Conservation (phyloP, 2,113 vertebrate genomes). For the Malaclemys terrapin region DNA sequence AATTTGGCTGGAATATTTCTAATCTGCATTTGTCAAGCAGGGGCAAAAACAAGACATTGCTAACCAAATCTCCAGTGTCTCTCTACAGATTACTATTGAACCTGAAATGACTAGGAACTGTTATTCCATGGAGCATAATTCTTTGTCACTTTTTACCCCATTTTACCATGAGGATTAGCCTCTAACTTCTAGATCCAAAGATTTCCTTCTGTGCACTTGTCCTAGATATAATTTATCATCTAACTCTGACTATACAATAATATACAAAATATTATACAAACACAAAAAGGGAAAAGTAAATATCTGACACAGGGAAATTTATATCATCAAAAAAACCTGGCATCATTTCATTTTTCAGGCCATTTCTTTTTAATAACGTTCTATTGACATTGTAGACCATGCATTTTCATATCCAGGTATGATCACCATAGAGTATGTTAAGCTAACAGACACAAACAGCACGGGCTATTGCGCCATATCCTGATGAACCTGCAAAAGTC, state of each 20-base stretch:
- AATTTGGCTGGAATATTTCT: neutral
- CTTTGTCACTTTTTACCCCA: fast-evolving
- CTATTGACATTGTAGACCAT: neutral
- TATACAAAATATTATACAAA: neutral
- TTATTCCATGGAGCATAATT: fast-evolving
- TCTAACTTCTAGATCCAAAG: neutral
- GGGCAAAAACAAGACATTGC: neutral
- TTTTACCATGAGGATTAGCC: neutral
- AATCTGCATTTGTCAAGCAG: neutral
- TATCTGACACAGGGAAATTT: neutral
- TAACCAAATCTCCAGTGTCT: fast-evolving
- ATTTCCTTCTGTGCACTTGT: neutral
- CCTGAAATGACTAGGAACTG: neutral
- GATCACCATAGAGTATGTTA: neutral
- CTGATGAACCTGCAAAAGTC: neutral
- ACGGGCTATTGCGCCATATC: neutral
- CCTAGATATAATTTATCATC: neutral
- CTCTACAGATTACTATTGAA: neutral
- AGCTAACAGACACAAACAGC: neutral
- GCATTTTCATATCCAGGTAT: neutral
- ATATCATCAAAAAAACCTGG: neutral
- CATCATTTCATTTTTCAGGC: neutral
- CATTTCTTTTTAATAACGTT: neutral
- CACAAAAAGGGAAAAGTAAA: neutral
- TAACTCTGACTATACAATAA: neutral